Conservation (phyloP, 2,797 vertebrate genomes). For the Acrossocheilus fasciatus region DNA sequence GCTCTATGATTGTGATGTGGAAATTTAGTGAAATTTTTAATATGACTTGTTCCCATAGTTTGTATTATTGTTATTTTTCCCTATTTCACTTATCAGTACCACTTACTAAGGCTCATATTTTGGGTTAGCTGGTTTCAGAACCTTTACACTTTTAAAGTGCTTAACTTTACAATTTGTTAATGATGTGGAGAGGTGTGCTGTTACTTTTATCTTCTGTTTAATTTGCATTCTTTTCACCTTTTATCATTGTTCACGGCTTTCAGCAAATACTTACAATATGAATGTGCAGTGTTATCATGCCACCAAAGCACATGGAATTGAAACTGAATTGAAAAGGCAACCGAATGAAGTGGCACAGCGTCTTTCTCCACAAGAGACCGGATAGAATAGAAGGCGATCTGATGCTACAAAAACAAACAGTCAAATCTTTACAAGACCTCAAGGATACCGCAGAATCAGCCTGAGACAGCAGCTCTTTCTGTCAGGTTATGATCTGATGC, state of each 20-base stretch:
- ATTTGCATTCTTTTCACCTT: neutral
- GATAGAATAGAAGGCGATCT: neutral
- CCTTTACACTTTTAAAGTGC: neutral
- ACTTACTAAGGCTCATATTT: neutral
- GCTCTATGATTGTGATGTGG: neutral
- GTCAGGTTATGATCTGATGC: constrained; percentile 8
- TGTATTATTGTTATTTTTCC: neutral
- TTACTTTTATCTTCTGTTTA: neutral
- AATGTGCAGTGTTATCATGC: neutral
- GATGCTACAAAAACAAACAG: neutral
- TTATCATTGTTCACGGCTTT: neutral
- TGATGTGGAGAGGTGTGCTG: neutral
- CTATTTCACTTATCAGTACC: neutral
- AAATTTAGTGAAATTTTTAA: neutral
- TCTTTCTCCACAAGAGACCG: neutral
- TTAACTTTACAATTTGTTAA: neutral
- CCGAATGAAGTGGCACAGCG: neutral
- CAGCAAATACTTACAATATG: neutral
- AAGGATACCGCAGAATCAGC: neutral
- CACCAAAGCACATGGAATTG: neutral
- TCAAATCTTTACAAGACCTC: neutral
- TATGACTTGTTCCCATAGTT: neutral
- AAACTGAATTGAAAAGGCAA: neutral
- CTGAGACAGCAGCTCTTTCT: constrained; percentile 27
- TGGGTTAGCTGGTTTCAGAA: neutral